A percentile compares a stretch with the other conserved stretches of the same genome.
Conservation (phyloP, 2,888 invertebrate genomes). For the Pristionchus japonicus region DNA sequence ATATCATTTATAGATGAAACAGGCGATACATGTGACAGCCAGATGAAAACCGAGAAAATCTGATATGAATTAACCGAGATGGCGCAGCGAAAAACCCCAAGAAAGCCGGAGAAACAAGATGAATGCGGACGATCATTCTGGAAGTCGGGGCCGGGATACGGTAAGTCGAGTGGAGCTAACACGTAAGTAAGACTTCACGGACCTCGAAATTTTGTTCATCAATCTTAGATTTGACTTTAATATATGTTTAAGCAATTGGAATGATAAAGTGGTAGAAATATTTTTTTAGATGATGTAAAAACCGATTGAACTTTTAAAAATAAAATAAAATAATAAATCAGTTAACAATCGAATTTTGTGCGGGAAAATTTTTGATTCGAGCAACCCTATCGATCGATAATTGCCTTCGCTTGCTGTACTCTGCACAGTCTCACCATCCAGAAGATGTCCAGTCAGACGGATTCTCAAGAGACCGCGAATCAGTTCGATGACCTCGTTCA, state of each 20-base stretch:
- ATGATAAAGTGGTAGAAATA: too few species aligned
- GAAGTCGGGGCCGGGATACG: too few species aligned
- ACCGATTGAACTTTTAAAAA: not conserved
- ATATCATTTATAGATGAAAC: not conserved
- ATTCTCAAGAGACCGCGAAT: not conserved
- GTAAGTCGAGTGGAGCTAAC: too few species aligned
- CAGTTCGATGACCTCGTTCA: constrained; percentile 48
- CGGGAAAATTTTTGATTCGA: not conserved
- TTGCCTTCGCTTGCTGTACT: too few species aligned
- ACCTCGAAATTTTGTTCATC: too few species aligned
- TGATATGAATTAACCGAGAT: not conserved
- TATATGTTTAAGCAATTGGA: too few species aligned
- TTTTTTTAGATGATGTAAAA: too few species aligned
- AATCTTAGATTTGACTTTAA: too few species aligned
- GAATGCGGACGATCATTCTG: not conserved
- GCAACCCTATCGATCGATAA: not conserved
- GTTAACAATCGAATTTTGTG: not conserved
- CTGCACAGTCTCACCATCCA: too few species aligned
- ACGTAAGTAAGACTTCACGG: too few species aligned
- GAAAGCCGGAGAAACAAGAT: not conserved
- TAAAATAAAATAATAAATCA: not conserved
- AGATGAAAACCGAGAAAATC: not conserved
- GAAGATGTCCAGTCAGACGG: not conserved
- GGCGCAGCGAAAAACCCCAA: not conserved
- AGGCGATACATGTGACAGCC: not conserved